These are phyloP conservation scores for Trigoniulus corallinus DNA, from an alignment of 1,140 invertebrate species.

Conservation along the genomic window DNA sequence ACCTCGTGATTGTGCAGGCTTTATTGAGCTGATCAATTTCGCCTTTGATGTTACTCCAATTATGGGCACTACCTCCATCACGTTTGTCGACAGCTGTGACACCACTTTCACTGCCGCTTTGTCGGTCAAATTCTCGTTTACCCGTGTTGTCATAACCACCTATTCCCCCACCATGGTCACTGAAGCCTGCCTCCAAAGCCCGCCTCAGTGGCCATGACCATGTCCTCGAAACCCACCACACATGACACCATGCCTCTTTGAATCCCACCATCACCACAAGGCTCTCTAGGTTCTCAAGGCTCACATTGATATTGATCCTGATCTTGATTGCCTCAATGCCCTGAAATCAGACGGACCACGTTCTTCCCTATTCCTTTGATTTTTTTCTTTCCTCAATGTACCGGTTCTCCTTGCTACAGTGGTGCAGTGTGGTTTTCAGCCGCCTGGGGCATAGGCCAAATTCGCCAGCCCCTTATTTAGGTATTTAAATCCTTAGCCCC, in stretches of 20 bases:
- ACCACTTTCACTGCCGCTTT: constrained; percentile 84
- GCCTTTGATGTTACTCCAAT: constrained; percentile 86
- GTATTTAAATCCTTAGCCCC: too few relatives aligned
- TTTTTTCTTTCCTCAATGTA: constrained; percentile 33
- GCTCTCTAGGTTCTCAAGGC: constrained; percentile 10
- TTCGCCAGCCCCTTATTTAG: too few relatives aligned
- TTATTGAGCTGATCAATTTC: too few relatives aligned
- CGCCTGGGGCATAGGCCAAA: too few relatives aligned
- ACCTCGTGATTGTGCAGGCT: too few relatives aligned
- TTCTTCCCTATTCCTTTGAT: constrained; percentile 52
- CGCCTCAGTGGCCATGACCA: constrained; percentile 22
- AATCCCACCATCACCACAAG: constrained; percentile 16
- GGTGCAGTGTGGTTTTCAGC: too few relatives aligned
- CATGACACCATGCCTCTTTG: constrained; percentile 16
- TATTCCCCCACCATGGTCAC: constrained; percentile 27
- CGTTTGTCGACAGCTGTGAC: constrained; percentile 85
- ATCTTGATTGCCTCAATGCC: constrained; percentile 25
- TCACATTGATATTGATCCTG: constrained; percentile 27
- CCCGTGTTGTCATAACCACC: constrained; percentile 46
- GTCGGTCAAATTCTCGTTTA: constrained; percentile 83
- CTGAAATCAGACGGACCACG: too few relatives aligned
- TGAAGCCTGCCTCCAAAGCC: too few relatives aligned
- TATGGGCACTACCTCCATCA: constrained; percentile 81
- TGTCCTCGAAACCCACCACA: constrained; percentile 27
- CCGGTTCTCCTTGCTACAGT: constrained; percentile 41